Evolutionary conservation across 2,797 vertebrate species (phyloP), one percentile per base, ranked within the genome.

Genomic region (Loris lydekkerianus): DNA sequence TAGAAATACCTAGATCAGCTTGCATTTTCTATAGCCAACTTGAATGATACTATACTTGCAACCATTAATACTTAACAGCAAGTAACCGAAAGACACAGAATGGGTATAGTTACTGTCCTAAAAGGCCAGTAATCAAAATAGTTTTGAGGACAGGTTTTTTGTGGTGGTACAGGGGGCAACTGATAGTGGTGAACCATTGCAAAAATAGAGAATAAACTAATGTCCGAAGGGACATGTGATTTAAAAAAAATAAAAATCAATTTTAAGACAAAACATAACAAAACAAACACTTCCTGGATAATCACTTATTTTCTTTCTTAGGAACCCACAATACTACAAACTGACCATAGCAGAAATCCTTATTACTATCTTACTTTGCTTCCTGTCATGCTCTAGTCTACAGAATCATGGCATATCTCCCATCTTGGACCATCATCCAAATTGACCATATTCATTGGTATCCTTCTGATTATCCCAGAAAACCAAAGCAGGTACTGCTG

Each of bases 101-200:
- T 5, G 1, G 13, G 7, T 7, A 10, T 7, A 10, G 20, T 5
- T 8, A 60, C 43, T 0, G 0, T 20, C 25, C 15, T 49, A 29
- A 56, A 81, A 20, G 67, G 5, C 25, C 61, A 4, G 0, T 61
- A 40, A 56, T n/a, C 43, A 65, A 29, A 92, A 15, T 53, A 27
- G 15, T 37, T 46, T 65, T 5, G 61, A 76, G 14, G 20, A 0
- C 3, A 84, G 8, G 17, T 43, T 49, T 14, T 87, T 86, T 60
- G 23, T 60, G 23, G 7, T 37, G 6, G 29, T n/a, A 6, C 14
- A 65, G 29, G 13, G 7, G 15, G 7, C 49, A 46, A 40, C 31
- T 69, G 31, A 88, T 69, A 49, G 76, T 46, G 2, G 7, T 25
- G 0, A 3, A 7, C 27, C 18, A 46, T 27, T 4, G 13, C 17